Conservation (phyloP, 2,888 invertebrate genomes). For the Isoperla grammatica region DNA sequence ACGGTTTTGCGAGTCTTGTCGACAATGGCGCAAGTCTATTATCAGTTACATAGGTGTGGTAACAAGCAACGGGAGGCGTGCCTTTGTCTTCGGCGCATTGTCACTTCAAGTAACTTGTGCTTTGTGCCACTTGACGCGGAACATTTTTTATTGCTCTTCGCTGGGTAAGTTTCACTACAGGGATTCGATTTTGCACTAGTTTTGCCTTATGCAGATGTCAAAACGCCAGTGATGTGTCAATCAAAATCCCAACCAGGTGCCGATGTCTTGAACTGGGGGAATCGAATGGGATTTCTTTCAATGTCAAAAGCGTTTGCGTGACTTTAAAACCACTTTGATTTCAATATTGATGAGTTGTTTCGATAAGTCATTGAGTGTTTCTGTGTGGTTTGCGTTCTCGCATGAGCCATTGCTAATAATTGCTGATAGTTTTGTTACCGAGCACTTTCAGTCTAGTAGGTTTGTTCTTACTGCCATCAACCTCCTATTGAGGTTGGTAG, state of each 20-base stretch:
- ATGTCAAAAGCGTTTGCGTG: not conserved
- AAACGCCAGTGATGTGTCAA: constrained; percentile 22
- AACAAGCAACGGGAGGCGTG: not conserved
- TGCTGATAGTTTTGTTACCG: too few relatives aligned
- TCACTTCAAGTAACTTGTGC: too few relatives aligned
- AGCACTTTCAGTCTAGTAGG: too few relatives aligned
- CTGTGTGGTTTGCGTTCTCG: too few relatives aligned
- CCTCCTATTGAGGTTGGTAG: too few relatives aligned
- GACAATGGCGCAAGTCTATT: not conserved
- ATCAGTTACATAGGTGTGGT: not conserved
- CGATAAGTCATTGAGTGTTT: too few relatives aligned
- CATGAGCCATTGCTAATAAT: too few relatives aligned
- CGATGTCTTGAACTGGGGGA: constrained; percentile 4
- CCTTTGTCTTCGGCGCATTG: not conserved
- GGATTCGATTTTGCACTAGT: not conserved
- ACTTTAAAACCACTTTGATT: not conserved
- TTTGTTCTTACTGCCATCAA: too few relatives aligned
- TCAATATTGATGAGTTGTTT: too few relatives aligned
- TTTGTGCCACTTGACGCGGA: constrained; percentile 9
- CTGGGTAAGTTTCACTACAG: not conserved
- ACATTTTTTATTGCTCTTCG: constrained; percentile 1
- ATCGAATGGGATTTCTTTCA: not conserved
- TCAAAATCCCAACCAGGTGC: constrained; percentile 23
- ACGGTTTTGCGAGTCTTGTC: not conserved
- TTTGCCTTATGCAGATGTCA: constrained; percentile 15